Base-by-base conservation (phyloP, 2,113 vertebrate species). In the Tupaia chinensis region DNA sequence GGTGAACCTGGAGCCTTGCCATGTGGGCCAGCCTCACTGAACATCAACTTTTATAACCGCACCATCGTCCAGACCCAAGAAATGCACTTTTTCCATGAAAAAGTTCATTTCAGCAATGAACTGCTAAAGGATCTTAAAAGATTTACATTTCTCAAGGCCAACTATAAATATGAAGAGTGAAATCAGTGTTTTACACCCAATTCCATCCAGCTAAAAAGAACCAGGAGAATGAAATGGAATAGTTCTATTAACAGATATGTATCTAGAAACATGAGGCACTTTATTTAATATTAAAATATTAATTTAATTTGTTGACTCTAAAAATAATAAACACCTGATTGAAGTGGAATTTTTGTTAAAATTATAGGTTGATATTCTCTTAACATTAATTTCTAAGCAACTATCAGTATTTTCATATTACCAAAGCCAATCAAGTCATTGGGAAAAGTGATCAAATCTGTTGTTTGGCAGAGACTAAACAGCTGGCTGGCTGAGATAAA, bases 211-310 rank as follows among this genome's bases (percentile, higher is more conserved):
- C 74, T 74, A 91, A 77, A 91, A 93, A 77, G 14, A 80, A 32
- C 56, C 73, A 53, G 10, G 29, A 22, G 27, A 86, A 13, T 80
- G 56, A 96, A 94, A 81, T 54, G 56, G 29, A 65, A 85, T 66
- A 19, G 25, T 25, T 73, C 34, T 87, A 58, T 15, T 80, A 54
- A 74, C 4, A 92, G 25, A 53, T 15, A 23, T 54, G 58, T 54
- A 91, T 77, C 16, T 60, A 61, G 76, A 94, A 88, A 81, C 15
- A 63, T 65, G 22, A 69, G 9, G 25, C 20, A 19, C 11, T 73
- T 85, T 68, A 85, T 86, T 87, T 63, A 82, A 29, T 94, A 95
- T 68, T 97, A 63, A 92, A 72, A 89, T 79, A 78, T 95, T 74
- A n/a, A 86, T 87, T 56, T 80, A 79, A 60, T 72, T 82, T 73